Percentiles rank a stretch among this genome's conserved stretches.
phyloP scores from a whole-genome alignment of 2,797 vertebrate genomes.

The Carapus acus region DNA sequence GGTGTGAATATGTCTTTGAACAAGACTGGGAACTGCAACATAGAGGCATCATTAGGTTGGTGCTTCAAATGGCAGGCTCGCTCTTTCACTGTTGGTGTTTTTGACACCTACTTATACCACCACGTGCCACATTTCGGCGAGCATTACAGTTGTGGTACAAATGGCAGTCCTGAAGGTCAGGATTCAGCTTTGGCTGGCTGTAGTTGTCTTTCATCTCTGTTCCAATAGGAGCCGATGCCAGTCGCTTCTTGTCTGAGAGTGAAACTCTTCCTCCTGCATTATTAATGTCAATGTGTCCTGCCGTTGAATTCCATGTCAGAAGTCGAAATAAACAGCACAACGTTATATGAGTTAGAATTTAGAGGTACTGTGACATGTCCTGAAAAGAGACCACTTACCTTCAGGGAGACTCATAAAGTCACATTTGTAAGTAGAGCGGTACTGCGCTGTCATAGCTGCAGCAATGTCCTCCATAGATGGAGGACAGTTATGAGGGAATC shows the following conservation, averaged over 20 bases:
- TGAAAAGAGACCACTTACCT: conserved; percentile 52
- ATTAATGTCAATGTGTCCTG: conserved; percentile 43
- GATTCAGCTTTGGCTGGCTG: conserved; percentile 53
- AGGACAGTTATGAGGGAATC: conserved; percentile 46
- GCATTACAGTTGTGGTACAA: conserved; percentile 60
- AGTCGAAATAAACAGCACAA: conserved; percentile 1
- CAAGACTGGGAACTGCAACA: conserved; percentile 69
- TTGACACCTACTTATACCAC: conserved; percentile 63
- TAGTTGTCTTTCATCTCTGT: conserved; percentile 72
- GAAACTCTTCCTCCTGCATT: conserved; percentile 16
- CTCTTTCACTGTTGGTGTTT: neutral
- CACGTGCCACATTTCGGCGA: conserved; percentile 40
- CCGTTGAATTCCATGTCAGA: conserved; percentile 14
- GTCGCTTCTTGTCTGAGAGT: conserved; percentile 39
- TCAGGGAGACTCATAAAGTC: conserved; percentile 70
- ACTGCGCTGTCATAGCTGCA: conserved; percentile 67
- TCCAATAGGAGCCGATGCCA: conserved; percentile 37
- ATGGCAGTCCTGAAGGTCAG: conserved; percentile 57
- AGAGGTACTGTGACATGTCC: conserved; percentile 4
- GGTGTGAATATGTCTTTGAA: conserved; percentile 58
- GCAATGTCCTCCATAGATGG: conserved; percentile 54
- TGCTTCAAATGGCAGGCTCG: neutral
- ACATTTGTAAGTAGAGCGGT: conserved; percentile 67
- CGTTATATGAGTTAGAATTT: neutral
- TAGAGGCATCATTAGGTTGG: conserved; percentile 10